A percentile compares a stretch with the other conserved stretches of the same genome.
phyloP scores from a whole-genome alignment of 2,113 vertebrate genomes.

The Oryzias javanicus region DNA sequence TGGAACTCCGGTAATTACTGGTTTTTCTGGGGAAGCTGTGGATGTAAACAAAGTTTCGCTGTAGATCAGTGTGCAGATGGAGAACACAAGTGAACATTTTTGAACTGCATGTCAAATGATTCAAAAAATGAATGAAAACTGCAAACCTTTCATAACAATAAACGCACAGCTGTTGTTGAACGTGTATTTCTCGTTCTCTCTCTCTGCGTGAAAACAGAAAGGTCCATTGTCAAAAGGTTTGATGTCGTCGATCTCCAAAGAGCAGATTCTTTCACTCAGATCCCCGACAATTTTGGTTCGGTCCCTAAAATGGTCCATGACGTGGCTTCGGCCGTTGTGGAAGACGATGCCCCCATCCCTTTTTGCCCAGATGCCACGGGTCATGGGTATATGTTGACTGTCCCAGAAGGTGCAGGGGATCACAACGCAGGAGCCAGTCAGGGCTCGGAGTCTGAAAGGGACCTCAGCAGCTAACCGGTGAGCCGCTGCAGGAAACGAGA shows the following conservation, averaged over 20 bases:
- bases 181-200: conserved; percentile 15
- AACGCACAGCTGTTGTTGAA: conserved; percentile 70
- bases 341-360: conserved; percentile 29
- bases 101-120: background rate
- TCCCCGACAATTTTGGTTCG: conserved; percentile 57
- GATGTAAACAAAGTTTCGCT: conserved; percentile 2
- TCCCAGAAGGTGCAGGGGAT: conserved; percentile 63
- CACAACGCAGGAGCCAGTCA: conserved; percentile 65
- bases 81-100: background rate
- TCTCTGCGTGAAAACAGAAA: conserved; percentile 65
- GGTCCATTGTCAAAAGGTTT: conserved; percentile 68
- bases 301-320: conserved; percentile 61
- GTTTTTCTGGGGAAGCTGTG: conserved; percentile 60
- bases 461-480: conserved; percentile 38
- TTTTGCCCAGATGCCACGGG: conserved; percentile 52
- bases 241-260: conserved; percentile 67
- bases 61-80: background rate
- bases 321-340: conserved; percentile 35
- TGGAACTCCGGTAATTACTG: conserved; percentile 51
- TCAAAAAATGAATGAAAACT: background rate
- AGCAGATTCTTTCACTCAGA: conserved; percentile 49
- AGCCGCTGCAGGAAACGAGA: conserved; percentile 5
- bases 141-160: conserved; percentile 61
- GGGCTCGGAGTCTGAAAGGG: conserved; percentile 45
- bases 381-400: background rate